phyloP scores from a whole-genome alignment of 2,888 invertebrate genomes.

The Plutella xylostella region DNA sequence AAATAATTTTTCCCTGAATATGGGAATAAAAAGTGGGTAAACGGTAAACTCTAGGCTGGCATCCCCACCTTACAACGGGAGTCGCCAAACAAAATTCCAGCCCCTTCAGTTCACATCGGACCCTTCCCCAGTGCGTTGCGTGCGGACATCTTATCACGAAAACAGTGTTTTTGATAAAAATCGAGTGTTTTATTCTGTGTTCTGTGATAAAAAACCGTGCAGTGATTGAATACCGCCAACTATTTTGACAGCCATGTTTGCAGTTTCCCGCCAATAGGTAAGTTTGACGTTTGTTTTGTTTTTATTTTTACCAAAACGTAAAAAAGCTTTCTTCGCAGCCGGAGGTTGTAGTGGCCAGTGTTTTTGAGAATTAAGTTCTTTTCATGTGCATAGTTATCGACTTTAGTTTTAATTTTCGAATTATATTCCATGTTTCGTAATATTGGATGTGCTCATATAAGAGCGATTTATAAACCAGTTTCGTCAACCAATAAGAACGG shows the following conservation, averaged over 20 bases:
- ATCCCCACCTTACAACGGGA: neutral
- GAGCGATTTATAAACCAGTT: neutral
- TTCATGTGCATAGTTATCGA: too few species aligned
- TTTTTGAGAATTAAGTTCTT: neutral
- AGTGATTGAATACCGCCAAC: neutral
- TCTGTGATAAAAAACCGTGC: neutral
- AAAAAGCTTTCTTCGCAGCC: slow-evolving; percentile 1
- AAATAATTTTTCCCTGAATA: neutral
- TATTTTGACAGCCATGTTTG: neutral
- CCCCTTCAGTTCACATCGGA: slow-evolving; percentile 3
- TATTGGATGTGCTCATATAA: neutral
- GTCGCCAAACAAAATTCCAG: slow-evolving; percentile 6
- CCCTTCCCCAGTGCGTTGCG: neutral
- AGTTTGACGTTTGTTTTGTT: neutral
- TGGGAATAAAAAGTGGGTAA: neutral
- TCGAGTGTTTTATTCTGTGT: slow-evolving; percentile 1
- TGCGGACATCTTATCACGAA: neutral
- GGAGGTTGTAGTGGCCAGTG: neutral
- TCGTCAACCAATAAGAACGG: neutral
- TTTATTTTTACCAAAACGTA: neutral
- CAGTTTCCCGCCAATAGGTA: neutral
- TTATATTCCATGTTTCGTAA: neutral
- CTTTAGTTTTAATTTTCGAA: too few species aligned
- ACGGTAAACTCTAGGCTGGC: neutral
- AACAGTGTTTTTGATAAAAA: neutral